Conservation (phyloP, 2,888 invertebrate genomes). For the Andrena camellia region DNA sequence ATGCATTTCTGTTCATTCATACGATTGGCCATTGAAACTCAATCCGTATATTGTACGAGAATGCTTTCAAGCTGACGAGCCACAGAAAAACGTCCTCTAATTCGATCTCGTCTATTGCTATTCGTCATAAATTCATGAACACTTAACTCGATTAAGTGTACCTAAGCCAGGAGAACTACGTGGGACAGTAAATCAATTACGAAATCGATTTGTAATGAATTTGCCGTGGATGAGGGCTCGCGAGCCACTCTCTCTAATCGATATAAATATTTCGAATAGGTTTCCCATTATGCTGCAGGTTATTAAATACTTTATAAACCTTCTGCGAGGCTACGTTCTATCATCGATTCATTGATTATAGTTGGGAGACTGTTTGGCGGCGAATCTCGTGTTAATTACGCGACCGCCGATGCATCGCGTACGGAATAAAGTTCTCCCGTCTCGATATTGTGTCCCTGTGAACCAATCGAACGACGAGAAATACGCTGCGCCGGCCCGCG, state of each 20-base stretch:
- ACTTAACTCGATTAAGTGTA: slow-evolving; percentile 31
- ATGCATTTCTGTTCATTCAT: slow-evolving; percentile 4
- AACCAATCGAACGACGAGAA: slow-evolving; percentile 10
- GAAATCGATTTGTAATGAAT: slow-evolving; percentile 48
- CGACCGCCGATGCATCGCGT: not conserved
- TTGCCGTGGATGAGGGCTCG: slow-evolving; percentile 38
- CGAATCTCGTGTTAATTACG: not conserved
- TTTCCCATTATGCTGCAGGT: slow-evolving; percentile 15
- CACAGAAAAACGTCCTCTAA: not conserved
- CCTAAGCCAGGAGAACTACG: not conserved
- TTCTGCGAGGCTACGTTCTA: not conserved
- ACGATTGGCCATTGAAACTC: not conserved
- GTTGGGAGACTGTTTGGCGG: too few relatives aligned
- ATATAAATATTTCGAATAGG: slow-evolving; percentile 37
- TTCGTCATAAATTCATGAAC: slow-evolving; percentile 31
- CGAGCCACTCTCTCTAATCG: slow-evolving; percentile 27
- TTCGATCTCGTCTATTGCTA: not conserved
- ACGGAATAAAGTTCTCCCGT: not conserved
- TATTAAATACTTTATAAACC: not conserved
- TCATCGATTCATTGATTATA: not conserved
- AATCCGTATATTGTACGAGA: not conserved
- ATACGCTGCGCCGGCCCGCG: not conserved
- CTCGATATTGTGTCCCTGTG: not conserved
- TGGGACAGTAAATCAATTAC: slow-evolving; percentile 35
- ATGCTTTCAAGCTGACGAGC: not conserved